Evolutionary conservation across 1,140 invertebrate genomes (phyloP).

Genomic region (Helicoverpa zea): DNA sequence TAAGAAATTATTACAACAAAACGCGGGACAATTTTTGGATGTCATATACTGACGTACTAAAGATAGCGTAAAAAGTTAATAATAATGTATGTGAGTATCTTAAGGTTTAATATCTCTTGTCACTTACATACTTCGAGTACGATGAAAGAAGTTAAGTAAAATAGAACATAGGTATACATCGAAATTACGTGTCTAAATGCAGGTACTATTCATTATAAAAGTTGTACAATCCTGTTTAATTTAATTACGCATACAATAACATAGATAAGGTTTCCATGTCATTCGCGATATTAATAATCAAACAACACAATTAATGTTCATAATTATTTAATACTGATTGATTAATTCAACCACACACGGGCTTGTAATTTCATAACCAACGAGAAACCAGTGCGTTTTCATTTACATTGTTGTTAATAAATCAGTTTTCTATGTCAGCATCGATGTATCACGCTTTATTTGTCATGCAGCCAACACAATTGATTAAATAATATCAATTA

Average conservation of each 20-base stretch:
- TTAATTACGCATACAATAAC: constrained; percentile 6
- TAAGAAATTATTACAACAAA: no score
- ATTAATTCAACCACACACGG: neutral
- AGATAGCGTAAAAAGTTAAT: no score
- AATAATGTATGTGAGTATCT: no score
- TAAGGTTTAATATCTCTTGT: no score
- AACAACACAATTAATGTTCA: constrained; percentile 15
- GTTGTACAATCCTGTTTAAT: neutral
- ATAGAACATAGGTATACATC: no score
- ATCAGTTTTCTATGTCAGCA: constrained; percentile 20
- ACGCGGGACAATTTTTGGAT: no score
- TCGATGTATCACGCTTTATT: constrained; percentile 10
- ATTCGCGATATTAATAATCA: constrained; percentile 15
- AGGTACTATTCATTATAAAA: neutral
- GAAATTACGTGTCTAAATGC: no score
- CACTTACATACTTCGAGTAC: no score
- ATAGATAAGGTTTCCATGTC: neutral
- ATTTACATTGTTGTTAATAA: constrained; percentile 23
- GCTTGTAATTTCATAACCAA: neutral
- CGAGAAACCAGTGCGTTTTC: constrained; percentile 16
- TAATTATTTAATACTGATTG: constrained; percentile 26
- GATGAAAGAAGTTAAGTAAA: no score
- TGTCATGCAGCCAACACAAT: constrained; percentile 5
- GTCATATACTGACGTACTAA: no score
- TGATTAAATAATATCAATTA: neutral